Evolutionary conservation across 2,888 invertebrate species (phyloP), one percentile per base, ranked within the genome.

Genomic region (Ophion slaviceki): DNA sequence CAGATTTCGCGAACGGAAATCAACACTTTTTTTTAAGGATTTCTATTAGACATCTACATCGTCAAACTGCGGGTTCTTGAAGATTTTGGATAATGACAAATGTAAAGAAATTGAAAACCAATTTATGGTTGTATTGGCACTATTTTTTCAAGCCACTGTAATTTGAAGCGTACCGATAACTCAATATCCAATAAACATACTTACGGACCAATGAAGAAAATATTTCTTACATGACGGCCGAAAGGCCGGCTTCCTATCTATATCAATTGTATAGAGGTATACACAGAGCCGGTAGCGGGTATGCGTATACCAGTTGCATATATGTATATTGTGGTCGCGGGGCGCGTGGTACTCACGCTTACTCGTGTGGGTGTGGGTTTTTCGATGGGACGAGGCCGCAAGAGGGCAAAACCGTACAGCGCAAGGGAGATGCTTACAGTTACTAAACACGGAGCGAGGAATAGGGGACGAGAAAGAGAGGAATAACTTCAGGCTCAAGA

Each of bases 331-430:
- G 32, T 45, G 67, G 45, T 70, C 20, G 28, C 24, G 57, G 72
- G 32, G 72, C 72, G 61, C 81, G 81, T 68, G 78, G 81, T 80
- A 84, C 72, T 77, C 77, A 74, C 68, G 68, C 70, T 84, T 72
- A 68, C 10, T 57, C 80, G 81, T 81, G 84, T 85, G 81, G 84
- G 84, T 57, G 84, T 85, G 78, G 77, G 24, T 85, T 85, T 85
- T 81, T 85, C 84, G 84, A 85, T 85, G 81, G 81, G 78, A 85
- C 84, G 84, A 78, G 81, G 84, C 84, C 78, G 59, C 62, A 24
- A 75, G 84, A 85, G 81, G 84, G 81, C 68, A 81, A 77, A 85
- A 81, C 76, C 40, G 74, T 24, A 24, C 24, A 24, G 24, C 24
- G 24, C 24, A 24, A 1, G 64, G 14, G 77, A 68, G 62, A 62